phyloP scores from a whole-genome alignment of 2,113 vertebrate species.

The Zingel zingel region DNA sequence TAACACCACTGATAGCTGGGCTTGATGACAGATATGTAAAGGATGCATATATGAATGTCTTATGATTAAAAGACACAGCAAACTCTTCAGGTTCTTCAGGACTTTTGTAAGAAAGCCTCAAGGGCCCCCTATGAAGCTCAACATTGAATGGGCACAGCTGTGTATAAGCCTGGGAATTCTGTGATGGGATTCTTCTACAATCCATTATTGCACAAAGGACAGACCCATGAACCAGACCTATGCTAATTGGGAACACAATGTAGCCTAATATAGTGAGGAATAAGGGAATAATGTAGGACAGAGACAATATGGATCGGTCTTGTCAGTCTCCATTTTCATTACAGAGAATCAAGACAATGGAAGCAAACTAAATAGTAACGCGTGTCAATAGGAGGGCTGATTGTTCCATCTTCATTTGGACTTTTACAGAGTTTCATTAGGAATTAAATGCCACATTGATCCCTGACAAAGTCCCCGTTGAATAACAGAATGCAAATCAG shows the following conservation, averaged over 20 bases:
- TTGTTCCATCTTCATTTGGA: conserved; percentile 66
- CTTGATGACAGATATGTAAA: background rate
- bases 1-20: background rate
- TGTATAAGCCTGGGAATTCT: conserved; percentile 20
- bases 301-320: conserved; percentile 34
- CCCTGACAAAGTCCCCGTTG: conserved; percentile 44
- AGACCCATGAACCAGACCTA: background rate
- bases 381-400: conserved; percentile 23
- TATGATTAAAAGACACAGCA: background rate
- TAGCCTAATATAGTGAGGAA: conserved; percentile 34
- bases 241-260: conserved; percentile 36
- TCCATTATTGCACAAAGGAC: conserved; percentile 27
- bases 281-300: conserved; percentile 30
- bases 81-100: background rate
- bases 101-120: conserved; percentile 4
- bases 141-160: conserved; percentile 3
- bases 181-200: conserved; percentile 17
- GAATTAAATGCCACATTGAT: conserved; percentile 65
- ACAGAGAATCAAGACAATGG: conserved; percentile 35
- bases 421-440: conserved; percentile 58
- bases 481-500: conserved; percentile 60
- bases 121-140: background rate
- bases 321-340: conserved; percentile 41
- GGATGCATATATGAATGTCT: background rate
- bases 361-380: conserved; percentile 27